Evolutionary conservation across 2,113 vertebrate species (phyloP).

Genomic region (Entomyzon cyanotis): DNA sequence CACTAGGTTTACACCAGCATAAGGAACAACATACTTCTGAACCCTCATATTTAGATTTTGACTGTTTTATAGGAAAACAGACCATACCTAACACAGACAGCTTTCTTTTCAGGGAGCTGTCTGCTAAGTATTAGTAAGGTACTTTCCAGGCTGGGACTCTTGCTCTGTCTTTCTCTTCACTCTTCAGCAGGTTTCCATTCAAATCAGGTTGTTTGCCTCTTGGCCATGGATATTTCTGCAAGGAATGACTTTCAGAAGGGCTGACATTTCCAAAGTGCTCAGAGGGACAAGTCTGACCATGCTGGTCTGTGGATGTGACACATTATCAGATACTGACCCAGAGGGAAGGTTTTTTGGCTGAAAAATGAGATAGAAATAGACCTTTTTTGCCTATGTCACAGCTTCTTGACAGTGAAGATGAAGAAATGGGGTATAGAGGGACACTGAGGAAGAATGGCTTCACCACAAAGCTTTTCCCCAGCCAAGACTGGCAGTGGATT

Average conservation of each 20-base stretch:
- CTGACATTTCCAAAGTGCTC: neutral
- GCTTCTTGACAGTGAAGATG: neutral
- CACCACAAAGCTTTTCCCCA: neutral
- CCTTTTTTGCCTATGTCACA: neutral
- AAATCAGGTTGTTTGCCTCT: constrained; percentile 6
- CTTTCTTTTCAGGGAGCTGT: neutral
- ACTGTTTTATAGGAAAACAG: neutral
- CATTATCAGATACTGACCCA: neutral
- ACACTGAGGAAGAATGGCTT: neutral
- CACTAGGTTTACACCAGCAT: neutral
- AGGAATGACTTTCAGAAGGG: neutral
- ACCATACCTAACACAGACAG: neutral
- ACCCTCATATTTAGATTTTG: neutral
- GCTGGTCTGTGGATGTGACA: neutral
- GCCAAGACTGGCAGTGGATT: neutral
- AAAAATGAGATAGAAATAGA: neutral
- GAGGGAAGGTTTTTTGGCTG: neutral
- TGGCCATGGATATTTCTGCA: neutral
- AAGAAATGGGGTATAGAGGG: neutral
- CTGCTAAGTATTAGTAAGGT: neutral
- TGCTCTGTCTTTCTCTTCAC: neutral
- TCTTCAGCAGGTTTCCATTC: neutral
- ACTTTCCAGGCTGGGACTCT: neutral
- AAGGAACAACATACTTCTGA: neutral
- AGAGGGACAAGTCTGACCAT: neutral